Conservation (phyloP, 2,888 invertebrate genomes). For the Dendrolimus pini region DNA sequence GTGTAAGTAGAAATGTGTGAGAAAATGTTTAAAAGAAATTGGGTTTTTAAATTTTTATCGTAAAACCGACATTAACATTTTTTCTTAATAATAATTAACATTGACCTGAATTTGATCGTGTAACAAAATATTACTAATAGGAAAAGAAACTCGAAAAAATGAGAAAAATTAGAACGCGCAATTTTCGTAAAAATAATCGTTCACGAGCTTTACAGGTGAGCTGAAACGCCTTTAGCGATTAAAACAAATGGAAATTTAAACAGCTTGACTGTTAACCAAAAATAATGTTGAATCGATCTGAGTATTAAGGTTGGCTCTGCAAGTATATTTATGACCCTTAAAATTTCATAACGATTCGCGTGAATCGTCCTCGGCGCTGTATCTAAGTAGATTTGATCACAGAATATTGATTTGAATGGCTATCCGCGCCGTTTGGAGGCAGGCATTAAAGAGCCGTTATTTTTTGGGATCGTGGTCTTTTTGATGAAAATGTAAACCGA, state of each 20-base stretch:
- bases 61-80: no score
- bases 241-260: slow-evolving; percentile 26
- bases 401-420: slow-evolving; percentile 34
- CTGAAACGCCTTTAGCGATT: slow-evolving; percentile 10
- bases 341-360: slow-evolving; percentile 23
- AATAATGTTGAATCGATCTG: slow-evolving; percentile 22
- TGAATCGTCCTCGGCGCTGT: slow-evolving; percentile 18
- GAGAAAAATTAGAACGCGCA: no score
- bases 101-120: no score
- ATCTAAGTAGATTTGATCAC: slow-evolving; percentile 25
- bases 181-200: no score
- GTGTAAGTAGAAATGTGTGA: no score
- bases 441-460: background rate
- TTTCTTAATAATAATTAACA: no score
- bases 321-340: slow-evolving; percentile 27
- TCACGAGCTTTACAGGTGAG: background rate
- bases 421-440: slow-evolving; percentile 13
- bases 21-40: no score
- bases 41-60: no score
- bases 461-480: no score
- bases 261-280: slow-evolving; percentile 21
- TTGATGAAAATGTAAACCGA: no score
- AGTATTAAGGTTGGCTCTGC: slow-evolving; percentile 6
- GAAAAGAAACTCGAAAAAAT: no score
- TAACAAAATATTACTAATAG: no score